Evolutionary conservation across 1,140 invertebrate genomes (phyloP), one percentile per base, ranked within the genome.

Genomic region (Drosophila tropicalis): DNA sequence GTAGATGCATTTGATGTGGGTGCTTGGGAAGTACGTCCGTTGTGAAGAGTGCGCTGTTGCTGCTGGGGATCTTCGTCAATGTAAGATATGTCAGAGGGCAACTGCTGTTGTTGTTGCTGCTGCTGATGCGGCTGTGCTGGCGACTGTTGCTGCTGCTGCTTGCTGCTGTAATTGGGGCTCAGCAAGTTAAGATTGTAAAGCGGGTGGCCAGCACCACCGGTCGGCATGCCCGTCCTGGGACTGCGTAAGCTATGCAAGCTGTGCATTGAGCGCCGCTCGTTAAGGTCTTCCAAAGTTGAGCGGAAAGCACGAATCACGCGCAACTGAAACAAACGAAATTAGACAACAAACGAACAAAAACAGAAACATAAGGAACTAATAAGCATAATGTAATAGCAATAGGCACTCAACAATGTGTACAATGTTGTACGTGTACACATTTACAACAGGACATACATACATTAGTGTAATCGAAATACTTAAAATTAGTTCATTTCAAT

Each of bases 241-340:
- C 96, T 98, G 94, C 97, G 97, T 93, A 98, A 96, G 93, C 97
- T 98, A 94, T 98, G 97, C 94, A 97, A 96, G 96, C 97, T 98
- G 96, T 98, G 98, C 93, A 98, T 96, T 93, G 98, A 98, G 93
- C 98, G 96, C 92, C 98, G 96, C 94, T 99, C 99, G 94, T 99
- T 98, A 94, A 99, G 95, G 94, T 99, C 99, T 96, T 99, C 99
- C 95, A 99, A 95, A 92, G 97, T 99, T 92, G 98, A 99, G 95
- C 98, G 99, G 97, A 99, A 99, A 93, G 98, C 99, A 95, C 98
- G 97, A 94, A 99, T 98, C 94, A 99, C 99, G 94, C 99, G 97
- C 94, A 99, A 96, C 98, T 99, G 97, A 94, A 97, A 97, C 96
- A 94, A 95, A 95, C 95, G 92, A 94, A 93, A 94, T 90, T 90